Evolutionary conservation across 2,797 vertebrate genomes (phyloP).

Genomic region (Leuciscus waleckii): DNA sequence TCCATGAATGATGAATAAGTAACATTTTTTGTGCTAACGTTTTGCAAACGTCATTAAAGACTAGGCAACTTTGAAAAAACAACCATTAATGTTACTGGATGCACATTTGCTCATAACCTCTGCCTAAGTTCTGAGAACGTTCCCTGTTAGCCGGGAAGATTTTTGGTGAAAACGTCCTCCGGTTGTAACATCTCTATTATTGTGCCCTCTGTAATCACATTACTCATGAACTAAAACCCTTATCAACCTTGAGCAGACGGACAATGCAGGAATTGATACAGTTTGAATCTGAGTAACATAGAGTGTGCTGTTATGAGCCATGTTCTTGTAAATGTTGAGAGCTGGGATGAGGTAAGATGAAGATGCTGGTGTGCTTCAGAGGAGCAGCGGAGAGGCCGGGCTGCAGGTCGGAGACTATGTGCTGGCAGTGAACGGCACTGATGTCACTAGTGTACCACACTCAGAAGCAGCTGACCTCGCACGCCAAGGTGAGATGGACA

Average conservation of each 20-base stretch:
- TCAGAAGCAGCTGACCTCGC: conserved; percentile 89
- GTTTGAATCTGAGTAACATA: neutral
- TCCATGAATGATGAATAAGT: too few species aligned
- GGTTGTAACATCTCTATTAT: neutral
- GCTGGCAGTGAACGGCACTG: conserved; percentile 88
- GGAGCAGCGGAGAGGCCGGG: conserved; percentile 89
- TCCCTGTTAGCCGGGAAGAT: neutral
- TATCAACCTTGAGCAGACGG: too few species aligned
- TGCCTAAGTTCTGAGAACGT: neutral
- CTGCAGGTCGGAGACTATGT: conserved; percentile 88
- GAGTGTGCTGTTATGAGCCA: too few species aligned
- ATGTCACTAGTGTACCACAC: conserved; percentile 89
- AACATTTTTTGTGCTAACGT: too few species aligned
- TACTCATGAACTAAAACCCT: neutral
- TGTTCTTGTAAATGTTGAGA: neutral
- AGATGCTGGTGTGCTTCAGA: conserved; percentile 73
- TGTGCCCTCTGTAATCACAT: neutral
- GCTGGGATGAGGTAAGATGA: neutral
- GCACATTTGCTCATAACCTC: neutral
- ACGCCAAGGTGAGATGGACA: conserved; percentile 80
- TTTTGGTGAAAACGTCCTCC: neutral
- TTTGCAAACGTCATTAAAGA: neutral
- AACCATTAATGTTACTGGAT: neutral
- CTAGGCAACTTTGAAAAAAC: neutral
- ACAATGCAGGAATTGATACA: neutral